Percentiles rank a stretch among this genome's conserved stretches.
Conservation (phyloP, 2,113 vertebrate species). For the Ammodramus savannarum region DNA sequence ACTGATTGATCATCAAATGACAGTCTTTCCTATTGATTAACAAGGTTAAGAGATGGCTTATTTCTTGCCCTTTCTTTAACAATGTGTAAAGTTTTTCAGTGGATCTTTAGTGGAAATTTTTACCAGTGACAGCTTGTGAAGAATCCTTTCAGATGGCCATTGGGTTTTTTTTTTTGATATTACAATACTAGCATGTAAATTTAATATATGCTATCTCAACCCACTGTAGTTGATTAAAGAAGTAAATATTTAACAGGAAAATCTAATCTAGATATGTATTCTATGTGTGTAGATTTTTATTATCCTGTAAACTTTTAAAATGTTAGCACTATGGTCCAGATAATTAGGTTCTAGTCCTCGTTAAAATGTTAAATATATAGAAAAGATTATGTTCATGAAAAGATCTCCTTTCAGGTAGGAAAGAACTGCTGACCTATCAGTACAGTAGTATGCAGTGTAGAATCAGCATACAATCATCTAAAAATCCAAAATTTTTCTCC, state of each 20-base stretch:
- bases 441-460: neutral
- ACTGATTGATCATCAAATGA: neutral
- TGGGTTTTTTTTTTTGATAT: neutral
- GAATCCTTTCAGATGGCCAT: neutral
- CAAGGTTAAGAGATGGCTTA: neutral
- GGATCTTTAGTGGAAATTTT: neutral
- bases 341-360: fast-evolving
- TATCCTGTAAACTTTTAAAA: neutral
- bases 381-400: neutral
- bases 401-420: neutral
- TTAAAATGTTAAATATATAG: neutral
- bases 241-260: neutral
- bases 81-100: neutral
- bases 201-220: neutral
- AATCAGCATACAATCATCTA: neutral
- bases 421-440: neutral
- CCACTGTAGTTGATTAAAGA: neutral
- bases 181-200: neutral
- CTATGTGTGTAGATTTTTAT: neutral
- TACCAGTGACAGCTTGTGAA: neutral
- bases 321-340: neutral
- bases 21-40: neutral
- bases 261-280: neutral
- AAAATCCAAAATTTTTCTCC: neutral
- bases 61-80: neutral